Evolutionary conservation across 2,888 invertebrate species (phyloP).

Genomic region (Tenthredo distinguenda): DNA sequence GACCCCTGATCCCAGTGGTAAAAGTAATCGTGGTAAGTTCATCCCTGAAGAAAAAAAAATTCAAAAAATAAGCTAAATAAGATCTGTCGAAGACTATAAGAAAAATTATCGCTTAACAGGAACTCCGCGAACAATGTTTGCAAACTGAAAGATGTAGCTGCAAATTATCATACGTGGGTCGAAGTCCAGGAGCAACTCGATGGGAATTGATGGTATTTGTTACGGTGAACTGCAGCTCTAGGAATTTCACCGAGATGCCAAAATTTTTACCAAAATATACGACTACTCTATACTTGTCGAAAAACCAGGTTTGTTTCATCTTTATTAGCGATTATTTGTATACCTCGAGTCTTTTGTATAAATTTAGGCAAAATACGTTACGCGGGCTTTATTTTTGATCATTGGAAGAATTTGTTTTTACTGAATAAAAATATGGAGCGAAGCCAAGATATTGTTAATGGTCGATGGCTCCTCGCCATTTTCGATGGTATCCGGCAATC

Average conservation of each 20-base stretch:
- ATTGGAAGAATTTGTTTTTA: not conserved
- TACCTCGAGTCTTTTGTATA: not conserved
- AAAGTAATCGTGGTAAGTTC: constrained; percentile 82
- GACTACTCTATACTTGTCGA: constrained; percentile 83
- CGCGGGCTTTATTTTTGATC: not conserved
- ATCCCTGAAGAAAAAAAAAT: not conserved
- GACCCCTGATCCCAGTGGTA: constrained; percentile 84
- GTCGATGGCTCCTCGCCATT: not conserved
- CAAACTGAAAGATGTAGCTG: constrained; percentile 73
- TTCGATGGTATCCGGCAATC: not conserved
- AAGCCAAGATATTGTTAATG: not conserved
- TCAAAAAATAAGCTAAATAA: not conserved
- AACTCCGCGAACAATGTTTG: constrained; percentile 82
- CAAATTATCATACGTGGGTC: constrained; percentile 83
- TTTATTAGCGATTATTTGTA: not conserved
- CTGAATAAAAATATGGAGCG: not conserved
- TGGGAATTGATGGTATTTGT: constrained; percentile 82
- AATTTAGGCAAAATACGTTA: not conserved
- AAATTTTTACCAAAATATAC: constrained; percentile 83
- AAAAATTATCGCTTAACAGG: constrained; percentile 74
- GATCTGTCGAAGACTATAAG: not conserved
- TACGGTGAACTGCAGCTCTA: constrained; percentile 84
- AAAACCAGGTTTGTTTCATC: constrained; percentile 81
- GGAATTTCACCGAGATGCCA: constrained; percentile 82
- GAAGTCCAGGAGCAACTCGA: constrained; percentile 69